phyloP scores from a whole-genome alignment of 2,113 vertebrate genomes.

The Sisor rabdophorus region DNA sequence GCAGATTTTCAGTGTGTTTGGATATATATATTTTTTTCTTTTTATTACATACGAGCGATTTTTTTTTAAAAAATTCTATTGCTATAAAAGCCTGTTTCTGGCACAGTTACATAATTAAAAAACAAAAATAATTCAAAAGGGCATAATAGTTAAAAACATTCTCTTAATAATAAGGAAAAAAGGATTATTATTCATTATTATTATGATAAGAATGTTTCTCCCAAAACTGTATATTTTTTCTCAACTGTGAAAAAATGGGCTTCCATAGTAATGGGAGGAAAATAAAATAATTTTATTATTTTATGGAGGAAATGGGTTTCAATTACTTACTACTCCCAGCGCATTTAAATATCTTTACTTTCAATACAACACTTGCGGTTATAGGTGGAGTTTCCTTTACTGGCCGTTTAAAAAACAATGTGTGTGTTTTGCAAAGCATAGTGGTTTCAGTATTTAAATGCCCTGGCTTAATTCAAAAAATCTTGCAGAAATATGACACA shows the following conservation, averaged over 20 bases:
- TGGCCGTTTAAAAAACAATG: slow-evolving; percentile 27
- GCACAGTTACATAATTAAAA: too few species aligned
- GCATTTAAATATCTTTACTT: slow-evolving; percentile 45
- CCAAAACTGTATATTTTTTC: too few species aligned
- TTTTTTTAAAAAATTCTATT: too few species aligned
- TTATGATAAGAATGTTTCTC: too few species aligned
- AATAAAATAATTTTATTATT: not conserved
- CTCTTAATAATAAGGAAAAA: too few species aligned
- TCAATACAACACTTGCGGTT: slow-evolving; percentile 49
- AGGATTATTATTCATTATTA: too few species aligned
- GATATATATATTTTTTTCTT: not conserved
- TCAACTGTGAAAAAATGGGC: too few species aligned
- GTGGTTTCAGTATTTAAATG: slow-evolving; percentile 14
- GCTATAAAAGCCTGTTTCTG: too few species aligned
- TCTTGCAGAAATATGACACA: not conserved
- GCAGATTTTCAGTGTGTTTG: not conserved
- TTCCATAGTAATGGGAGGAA: not conserved
- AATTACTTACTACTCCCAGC: not conserved
- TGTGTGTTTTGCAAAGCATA: not conserved
- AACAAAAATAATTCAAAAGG: too few species aligned
- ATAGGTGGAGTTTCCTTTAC: slow-evolving; percentile 31
- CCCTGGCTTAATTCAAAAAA: not conserved
- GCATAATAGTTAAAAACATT: too few species aligned
- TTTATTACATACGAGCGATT: too few species aligned
- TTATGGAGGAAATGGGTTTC: not conserved